A percentile compares a stretch with the other conserved stretches of the same genome.
Evolutionary conservation across 2,113 vertebrate species (phyloP).

Genomic region (Hyla sarda): DNA sequence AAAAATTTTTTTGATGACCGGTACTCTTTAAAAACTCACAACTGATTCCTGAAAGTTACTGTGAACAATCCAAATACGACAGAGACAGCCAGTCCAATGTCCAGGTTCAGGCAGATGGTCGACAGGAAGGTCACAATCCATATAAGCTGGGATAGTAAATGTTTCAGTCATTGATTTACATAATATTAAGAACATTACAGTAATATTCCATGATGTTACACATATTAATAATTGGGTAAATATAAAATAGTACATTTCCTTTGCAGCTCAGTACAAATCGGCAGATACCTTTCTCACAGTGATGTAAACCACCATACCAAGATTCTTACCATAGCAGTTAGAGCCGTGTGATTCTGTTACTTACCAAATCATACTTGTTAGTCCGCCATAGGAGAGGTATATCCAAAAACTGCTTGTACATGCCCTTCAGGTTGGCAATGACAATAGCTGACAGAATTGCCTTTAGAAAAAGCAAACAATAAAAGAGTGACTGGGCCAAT

Average conservation of each 20-base stretch:
- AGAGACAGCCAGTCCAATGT: constrained; percentile 81
- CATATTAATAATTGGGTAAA: neutral
- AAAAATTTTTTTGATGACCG: no score
- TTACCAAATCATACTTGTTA: constrained; percentile 87
- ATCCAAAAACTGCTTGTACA: constrained; percentile 89
- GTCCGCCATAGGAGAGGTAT: constrained; percentile 81
- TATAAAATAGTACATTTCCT: neutral
- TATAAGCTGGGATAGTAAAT: constrained; percentile 72
- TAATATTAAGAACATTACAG: neutral
- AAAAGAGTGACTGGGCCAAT: neutral
- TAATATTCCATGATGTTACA: neutral
- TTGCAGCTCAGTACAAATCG: constrained; percentile 1
- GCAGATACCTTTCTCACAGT: neutral
- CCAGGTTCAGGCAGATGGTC: constrained; percentile 86
- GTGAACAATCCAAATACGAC: constrained; percentile 88
- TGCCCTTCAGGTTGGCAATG: constrained; percentile 89
- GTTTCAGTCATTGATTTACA: neutral
- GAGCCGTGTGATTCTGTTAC: constrained; percentile 4
- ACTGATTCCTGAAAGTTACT: constrained; percentile 87
- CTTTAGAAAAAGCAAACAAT: constrained; percentile 68
- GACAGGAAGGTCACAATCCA: constrained; percentile 88
- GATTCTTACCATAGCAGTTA: no score
- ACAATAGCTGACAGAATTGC: constrained; percentile 87
- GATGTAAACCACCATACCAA: neutral
- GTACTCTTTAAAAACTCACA: constrained; percentile 87